Evolutionary conservation across 2,888 invertebrate species (phyloP), one percentile per base, ranked within the genome.

Genomic region (Netelia fuscicornis): DNA sequence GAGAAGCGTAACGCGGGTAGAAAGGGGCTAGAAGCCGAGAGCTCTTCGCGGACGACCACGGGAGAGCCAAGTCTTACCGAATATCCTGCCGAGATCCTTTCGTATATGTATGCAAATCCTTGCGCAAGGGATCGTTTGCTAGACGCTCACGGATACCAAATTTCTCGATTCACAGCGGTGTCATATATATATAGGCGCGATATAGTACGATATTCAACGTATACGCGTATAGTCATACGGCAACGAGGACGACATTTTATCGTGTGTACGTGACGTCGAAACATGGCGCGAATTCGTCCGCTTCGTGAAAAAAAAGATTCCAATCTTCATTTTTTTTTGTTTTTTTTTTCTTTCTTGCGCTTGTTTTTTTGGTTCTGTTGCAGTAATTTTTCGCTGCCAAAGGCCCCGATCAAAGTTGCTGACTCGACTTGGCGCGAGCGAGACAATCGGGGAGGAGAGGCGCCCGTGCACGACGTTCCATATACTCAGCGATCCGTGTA

Each of bases 41-140:
- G 65, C 42, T 68, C 58, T 64, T 65, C 75, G 60, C 64, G 56
- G 54, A 81, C 81, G 78, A 77, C 58, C 70, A 65, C 72, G 52
- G 44, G 78, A 79, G 76, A 48, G 67, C 70, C 60, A 30, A 78
- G 78, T 80, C 79, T 76, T 37, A 72, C 65, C 23, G 76, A 83
- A 68, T 85, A 82, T 80, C 82, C 75, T 76, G 37, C 37, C 71
- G 60, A 82, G 70, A 84, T 78, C 75, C 70, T 70, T 20, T 54
- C 81, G 70, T 71, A 78, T 78, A 85, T 64, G 72, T 82, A 85
- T 85, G 85, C 85, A 83, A 85, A 85, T 85, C 79, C 79, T 60
- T 72, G 72, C 62, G 42, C 65, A 83, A 67, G 74, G 37, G 76
- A 82, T 81, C 71, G 65, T 82, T 71, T 64, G 71, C 74, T 81